Percentiles rank a stretch among this genome's conserved stretches.
phyloP scores from a whole-genome alignment of 2,113 vertebrate species.

The Misgurnus anguillicaudatus region DNA sequence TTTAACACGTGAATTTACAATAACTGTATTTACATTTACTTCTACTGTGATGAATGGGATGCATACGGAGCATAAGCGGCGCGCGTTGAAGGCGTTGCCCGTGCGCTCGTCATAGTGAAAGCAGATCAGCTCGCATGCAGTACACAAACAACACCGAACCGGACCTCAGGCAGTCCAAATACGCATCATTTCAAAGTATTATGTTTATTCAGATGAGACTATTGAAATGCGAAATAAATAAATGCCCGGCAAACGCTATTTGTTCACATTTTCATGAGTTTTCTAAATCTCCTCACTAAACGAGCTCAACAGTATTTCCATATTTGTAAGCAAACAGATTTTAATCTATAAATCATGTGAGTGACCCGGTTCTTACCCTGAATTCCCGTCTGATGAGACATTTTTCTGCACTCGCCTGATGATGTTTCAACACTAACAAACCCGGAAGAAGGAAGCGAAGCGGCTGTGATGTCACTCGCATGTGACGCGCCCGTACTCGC shows the following conservation, averaged over 20 bases:
- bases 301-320: neutral
- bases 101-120: conserved; percentile 27
- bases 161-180: neutral
- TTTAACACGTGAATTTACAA: too few relatives aligned
- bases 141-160: neutral
- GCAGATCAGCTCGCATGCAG: neutral
- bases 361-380: conserved; percentile 76
- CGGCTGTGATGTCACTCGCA: conserved; percentile 51
- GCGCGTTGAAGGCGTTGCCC: conserved; percentile 69
- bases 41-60: neutral
- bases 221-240: neutral
- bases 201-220: neutral
- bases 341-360: neutral
- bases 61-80: conserved; percentile 11
- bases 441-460: conserved; percentile 72
- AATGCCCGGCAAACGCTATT: neutral
- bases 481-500: conserved; percentile 37
- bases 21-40: too few relatives aligned
- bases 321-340: neutral
- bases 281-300: neutral
- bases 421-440: conserved; percentile 60
- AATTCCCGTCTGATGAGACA: conserved; percentile 97
- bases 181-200: neutral
- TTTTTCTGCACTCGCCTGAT: conserved; percentile 63
- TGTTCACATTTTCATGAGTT: neutral